Conservation (phyloP, 2,797 vertebrate species). For the Chelmon rostratus region DNA sequence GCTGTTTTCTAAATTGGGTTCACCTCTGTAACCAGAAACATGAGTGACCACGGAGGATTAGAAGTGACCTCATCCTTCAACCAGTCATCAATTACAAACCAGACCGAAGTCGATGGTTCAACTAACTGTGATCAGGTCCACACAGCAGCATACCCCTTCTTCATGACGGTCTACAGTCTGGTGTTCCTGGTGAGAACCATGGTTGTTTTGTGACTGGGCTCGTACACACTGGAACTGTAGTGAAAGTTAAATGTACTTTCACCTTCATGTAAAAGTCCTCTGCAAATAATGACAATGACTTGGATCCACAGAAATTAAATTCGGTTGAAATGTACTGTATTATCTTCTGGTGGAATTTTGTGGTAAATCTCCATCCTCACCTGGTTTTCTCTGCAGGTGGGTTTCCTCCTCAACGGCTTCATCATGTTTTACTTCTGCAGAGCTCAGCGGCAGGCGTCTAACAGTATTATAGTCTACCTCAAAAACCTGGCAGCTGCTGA, state of each 20-base stretch:
- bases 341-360: no score
- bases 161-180: conserved; percentile 51
- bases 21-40: background rate
- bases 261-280: no score
- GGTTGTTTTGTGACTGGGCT: no score
- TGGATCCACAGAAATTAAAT: no score
- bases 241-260: no score
- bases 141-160: conserved; percentile 14
- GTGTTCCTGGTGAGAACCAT: conserved; percentile 57
- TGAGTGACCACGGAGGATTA: background rate
- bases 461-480: conserved; percentile 78
- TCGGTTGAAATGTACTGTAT: no score
- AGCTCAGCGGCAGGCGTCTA: conserved; percentile 17
- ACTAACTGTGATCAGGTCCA: background rate
- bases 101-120: background rate
- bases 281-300: no score
- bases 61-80: background rate
- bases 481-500: conserved; percentile 83
- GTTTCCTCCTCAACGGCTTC: conserved; percentile 74
- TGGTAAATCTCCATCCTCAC: no score
- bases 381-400: no score
- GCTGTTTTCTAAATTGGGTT: background rate
- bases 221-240: no score
- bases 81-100: conserved; percentile 1
- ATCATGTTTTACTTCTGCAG: conserved; percentile 81